phyloP scores from a whole-genome alignment of 1,140 invertebrate genomes.

The Diorhabda sublineata region DNA sequence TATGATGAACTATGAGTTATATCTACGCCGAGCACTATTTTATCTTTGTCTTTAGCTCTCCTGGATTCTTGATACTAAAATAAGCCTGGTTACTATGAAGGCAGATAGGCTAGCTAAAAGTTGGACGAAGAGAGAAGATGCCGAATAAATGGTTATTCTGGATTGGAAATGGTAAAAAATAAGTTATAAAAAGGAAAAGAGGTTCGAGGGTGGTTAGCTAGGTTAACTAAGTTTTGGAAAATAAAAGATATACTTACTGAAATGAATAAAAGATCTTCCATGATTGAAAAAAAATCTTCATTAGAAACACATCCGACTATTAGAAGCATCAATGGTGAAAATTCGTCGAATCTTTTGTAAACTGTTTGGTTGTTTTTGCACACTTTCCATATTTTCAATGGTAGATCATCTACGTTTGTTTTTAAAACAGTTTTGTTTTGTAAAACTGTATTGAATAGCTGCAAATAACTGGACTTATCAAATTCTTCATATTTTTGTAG shows the following conservation, averaged over 20 bases:
- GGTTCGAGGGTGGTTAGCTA: too few species aligned
- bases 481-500: conserved; percentile 20
- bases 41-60: too few species aligned
- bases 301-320: conserved; percentile 34
- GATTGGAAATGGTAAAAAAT: too few species aligned
- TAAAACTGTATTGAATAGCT: conserved; percentile 34
- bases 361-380: conserved; percentile 26
- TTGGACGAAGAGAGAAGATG: too few species aligned
- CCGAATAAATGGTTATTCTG: too few species aligned
- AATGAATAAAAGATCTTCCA: conserved; percentile 29
- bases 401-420: conserved; percentile 25
- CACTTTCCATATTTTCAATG: conserved; percentile 34
- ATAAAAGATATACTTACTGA: conserved; percentile 25
- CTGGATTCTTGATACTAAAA: too few species aligned
- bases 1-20: too few species aligned
- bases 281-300: conserved; percentile 32
- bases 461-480: conserved; percentile 27
- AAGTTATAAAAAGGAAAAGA: too few species aligned
- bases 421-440: conserved; percentile 32
- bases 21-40: too few species aligned
- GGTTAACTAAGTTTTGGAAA: background rate
- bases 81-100: too few species aligned
- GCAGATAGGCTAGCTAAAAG: too few species aligned
- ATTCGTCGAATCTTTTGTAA: conserved; percentile 26
- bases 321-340: conserved; percentile 32